These are phyloP conservation scores for Scolanthus callimorphus DNA, from an alignment of 92 coral and sea anemone genomes.

Conservation along the genomic window DNA sequence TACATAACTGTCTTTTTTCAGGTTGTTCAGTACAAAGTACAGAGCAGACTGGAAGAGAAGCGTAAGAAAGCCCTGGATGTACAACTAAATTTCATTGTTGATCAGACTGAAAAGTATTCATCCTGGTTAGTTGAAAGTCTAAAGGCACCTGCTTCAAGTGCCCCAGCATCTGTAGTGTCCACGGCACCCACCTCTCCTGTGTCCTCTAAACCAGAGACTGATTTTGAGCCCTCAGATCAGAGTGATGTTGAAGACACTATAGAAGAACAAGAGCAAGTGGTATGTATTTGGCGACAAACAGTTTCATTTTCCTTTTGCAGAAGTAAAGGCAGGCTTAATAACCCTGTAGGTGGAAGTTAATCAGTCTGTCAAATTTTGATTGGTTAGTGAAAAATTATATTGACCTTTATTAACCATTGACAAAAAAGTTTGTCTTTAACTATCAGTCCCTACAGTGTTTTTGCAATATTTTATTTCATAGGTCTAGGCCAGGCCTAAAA, in stretches of 20 bases:
- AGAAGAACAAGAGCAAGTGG: conserved; percentile 69
- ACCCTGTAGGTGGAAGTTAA: too few relatives aligned
- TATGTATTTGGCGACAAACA: conserved; percentile 1
- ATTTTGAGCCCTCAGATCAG: conserved; percentile 68
- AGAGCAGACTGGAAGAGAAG: conserved; percentile 93
- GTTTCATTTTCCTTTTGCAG: too few relatives aligned
- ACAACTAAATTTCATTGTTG: conserved; percentile 96
- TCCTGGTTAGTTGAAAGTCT: conserved; percentile 97
- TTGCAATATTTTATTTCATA: too few relatives aligned
- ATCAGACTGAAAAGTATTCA: conserved; percentile 98
- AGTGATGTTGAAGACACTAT: conserved; percentile 92
- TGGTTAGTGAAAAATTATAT: too few relatives aligned
- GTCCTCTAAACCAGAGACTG: conserved; percentile 78
- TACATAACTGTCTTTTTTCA: too few relatives aligned
- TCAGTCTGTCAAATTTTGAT: too few relatives aligned
- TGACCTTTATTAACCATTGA: too few relatives aligned
- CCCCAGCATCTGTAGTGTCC: conserved; percentile 71
- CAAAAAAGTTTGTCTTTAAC: too few relatives aligned
- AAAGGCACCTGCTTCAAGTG: conserved; percentile 70
- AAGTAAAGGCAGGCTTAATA: too few relatives aligned
- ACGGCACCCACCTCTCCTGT: conserved; percentile 72
- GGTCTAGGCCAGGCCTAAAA: too few relatives aligned
- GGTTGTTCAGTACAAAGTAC: conserved; percentile 98
- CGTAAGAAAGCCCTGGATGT: conserved; percentile 95
- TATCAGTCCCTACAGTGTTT: too few relatives aligned